These are phyloP conservation scores for Dione juno DNA, from an alignment of 2,888 invertebrate species.

Conservation along the genomic window DNA sequence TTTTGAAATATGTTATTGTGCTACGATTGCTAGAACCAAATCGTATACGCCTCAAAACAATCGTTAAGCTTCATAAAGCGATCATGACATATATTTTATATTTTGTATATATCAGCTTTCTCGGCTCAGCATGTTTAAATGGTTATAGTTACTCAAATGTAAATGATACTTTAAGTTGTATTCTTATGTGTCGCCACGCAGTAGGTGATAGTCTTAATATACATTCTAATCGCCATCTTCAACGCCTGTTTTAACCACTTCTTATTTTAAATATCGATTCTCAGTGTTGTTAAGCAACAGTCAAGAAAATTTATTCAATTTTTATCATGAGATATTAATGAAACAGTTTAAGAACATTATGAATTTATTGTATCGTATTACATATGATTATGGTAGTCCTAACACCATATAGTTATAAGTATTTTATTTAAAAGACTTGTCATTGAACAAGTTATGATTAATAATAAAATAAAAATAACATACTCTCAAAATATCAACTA, in stretches of 20 bases:
- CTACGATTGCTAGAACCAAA: neutral
- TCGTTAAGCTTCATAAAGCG: constrained; percentile 9
- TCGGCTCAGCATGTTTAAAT: constrained; percentile 47
- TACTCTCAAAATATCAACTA: too few relatives aligned
- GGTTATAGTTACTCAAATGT: constrained; percentile 52
- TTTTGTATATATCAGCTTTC: constrained; percentile 16
- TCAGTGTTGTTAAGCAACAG: constrained; percentile 56
- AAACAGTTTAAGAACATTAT: constrained; percentile 58
- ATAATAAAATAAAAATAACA: too few relatives aligned
- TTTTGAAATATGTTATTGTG: neutral
- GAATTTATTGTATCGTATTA: constrained; percentile 61
- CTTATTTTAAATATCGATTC: constrained; percentile 62
- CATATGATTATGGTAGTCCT: constrained; percentile 61
- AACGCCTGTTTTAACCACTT: constrained; percentile 52
- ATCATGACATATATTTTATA: constrained; percentile 34
- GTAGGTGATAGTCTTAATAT: constrained; percentile 64
- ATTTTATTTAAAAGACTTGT: constrained; percentile 18
- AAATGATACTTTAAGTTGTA: constrained; percentile 66
- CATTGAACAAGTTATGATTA: neutral
- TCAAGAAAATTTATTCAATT: constrained; percentile 64
- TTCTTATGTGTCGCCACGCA: constrained; percentile 65
- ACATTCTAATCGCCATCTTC: constrained; percentile 49
- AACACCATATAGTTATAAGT: constrained; percentile 45
- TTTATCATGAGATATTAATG: constrained; percentile 68
- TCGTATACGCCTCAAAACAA: neutral